Evolutionary conservation across 2,888 invertebrate species (phyloP), one percentile per base, ranked within the genome.

Genomic region (Aphodius sticticus): DNA sequence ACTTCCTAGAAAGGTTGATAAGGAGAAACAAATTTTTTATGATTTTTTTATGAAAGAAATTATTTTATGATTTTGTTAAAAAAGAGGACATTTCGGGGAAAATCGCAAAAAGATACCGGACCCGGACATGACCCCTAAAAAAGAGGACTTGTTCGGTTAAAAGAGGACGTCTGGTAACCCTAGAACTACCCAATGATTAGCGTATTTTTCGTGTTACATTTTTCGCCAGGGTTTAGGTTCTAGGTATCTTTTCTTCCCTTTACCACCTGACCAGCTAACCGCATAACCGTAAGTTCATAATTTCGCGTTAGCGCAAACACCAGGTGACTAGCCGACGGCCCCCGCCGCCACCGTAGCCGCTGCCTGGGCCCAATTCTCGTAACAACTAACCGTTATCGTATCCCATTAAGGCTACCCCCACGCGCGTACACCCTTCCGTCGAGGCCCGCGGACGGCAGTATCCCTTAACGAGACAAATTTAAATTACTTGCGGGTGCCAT

Each of bases 381-480:
- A 53, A 53, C 53, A 53, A 53, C 53, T 53, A 53, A 53, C 53
- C 53, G 53, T 53, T 53, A 53, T 53, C 53, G 53, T 53, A 53
- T 53, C 53, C 53, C 53, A 53, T 53, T 53, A 53, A 53, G 53
- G 9, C 53, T 53, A 53, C 53, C 53, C 53, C 53, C 53, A 5
- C 53, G 53, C 53, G 53, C 53, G 12, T 53, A 2, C 53, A 53
- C 53, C 53, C 53, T 53, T 53, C 53, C 53, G 53, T 53, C 53
- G 53, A 53, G 53, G 53, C 53, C 53, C 53, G 53, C 12, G 53
- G 53, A 26, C 71, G 26, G 71, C 71, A 4, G 16, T 26, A 26
- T 71, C 71, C 26, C 71, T 71, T 71, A 71, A 71, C 71, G 71
- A 71, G 16, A 12, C 16, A 15, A 71, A 71, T 71, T 71, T 71